Evolutionary conservation across 2,113 vertebrate genomes (phyloP).

Genomic region (Pundamilia nyererei): DNA sequence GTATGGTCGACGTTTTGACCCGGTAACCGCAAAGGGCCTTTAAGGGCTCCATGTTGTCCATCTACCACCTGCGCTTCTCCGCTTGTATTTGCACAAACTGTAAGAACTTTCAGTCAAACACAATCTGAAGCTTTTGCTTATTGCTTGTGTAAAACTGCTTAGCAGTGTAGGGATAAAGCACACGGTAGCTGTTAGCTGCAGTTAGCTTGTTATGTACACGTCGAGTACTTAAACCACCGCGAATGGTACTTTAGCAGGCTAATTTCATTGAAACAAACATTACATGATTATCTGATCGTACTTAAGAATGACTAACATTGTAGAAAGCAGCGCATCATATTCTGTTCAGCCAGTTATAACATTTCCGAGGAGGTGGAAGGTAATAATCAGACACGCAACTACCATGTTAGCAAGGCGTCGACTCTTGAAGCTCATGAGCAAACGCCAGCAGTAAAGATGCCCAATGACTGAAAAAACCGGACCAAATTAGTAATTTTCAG

Average conservation of each 20-base stretch:
- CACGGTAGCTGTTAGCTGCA: background rate
- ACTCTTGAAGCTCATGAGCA: background rate
- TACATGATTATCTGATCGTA: background rate
- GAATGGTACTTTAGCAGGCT: background rate
- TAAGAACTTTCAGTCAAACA: background rate
- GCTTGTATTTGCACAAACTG: background rate
- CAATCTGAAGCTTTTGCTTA: background rate
- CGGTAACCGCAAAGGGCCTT: background rate
- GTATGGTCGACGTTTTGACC: background rate
- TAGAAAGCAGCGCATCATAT: background rate
- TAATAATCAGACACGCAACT: background rate
- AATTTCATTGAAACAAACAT: background rate
- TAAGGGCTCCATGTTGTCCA: background rate
- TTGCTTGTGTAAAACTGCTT: background rate
- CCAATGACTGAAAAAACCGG: background rate
- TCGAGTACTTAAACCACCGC: background rate
- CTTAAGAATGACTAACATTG: background rate
- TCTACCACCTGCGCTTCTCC: background rate
- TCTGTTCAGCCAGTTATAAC: background rate
- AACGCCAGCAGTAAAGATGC: background rate
- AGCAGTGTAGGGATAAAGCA: background rate
- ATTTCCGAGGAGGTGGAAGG: background rate
- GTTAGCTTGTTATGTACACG: background rate
- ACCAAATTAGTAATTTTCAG: rapidly evolving
- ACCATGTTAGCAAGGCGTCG: constrained; percentile 15